phyloP scores from a whole-genome alignment of 2,888 invertebrate genomes.

The Volucella zonaria region DNA sequence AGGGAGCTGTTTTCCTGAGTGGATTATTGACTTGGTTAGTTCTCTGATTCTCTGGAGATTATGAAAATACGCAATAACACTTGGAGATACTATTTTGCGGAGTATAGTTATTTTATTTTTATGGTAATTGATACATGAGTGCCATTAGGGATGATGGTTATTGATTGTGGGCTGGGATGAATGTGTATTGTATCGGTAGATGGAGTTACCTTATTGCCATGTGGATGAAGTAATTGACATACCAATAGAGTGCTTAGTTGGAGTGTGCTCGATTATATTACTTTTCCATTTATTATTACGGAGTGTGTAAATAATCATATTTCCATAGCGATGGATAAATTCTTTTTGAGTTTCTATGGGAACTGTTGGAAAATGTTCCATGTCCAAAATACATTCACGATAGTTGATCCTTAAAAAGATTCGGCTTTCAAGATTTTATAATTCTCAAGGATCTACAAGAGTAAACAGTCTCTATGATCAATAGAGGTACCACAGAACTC shows the following conservation, averaged over 20 bases:
- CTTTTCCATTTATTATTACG: background rate
- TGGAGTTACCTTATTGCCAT: conserved; percentile 2
- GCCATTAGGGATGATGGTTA: conserved; percentile 41
- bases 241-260: background rate
- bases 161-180: conserved; percentile 37
- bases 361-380: too few relatives aligned
- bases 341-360: too few relatives aligned
- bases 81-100: conserved; percentile 29
- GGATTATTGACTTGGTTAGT: conserved; percentile 45
- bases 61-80: conserved; percentile 13
- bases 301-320: too few relatives aligned
- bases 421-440: too few relatives aligned
- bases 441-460: too few relatives aligned
- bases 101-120: conserved; percentile 45
- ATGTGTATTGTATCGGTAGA: conserved; percentile 25
- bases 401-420: too few relatives aligned
- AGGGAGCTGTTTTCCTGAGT: conserved; percentile 19
- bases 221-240: conserved; percentile 5
- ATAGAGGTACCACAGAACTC: too few relatives aligned
- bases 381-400: too few relatives aligned
- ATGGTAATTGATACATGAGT: conserved; percentile 55
- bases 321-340: too few relatives aligned
- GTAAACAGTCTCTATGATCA: too few relatives aligned
- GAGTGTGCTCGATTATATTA: background rate
- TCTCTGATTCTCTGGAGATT: conserved; percentile 12